A percentile compares a stretch with the other conserved stretches of the same genome.
Conservation (phyloP, 92 coral and sea anemone genomes). For the Siderastrea radians region DNA sequence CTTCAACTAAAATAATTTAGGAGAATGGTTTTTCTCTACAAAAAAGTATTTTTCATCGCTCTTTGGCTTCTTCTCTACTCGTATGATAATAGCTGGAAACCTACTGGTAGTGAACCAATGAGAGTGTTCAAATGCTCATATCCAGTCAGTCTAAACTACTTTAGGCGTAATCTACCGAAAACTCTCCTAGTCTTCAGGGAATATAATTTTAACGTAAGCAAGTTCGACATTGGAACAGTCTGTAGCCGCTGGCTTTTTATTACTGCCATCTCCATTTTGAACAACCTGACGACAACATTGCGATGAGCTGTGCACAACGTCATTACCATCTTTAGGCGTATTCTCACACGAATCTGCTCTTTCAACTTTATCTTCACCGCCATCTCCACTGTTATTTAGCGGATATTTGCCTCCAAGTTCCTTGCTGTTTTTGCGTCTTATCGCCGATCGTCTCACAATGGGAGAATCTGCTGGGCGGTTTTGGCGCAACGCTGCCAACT, state of each 20-base stretch:
- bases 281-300: not conserved
- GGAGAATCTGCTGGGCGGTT: not conserved
- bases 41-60: no score
- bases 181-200: no score
- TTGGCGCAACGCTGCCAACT: no score
- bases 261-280: not conserved
- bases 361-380: not conserved
- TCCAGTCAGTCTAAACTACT: no score
- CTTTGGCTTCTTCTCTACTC: no score
- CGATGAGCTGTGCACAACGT: no score
- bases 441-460: slow-evolving; percentile 25
- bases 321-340: not conserved
- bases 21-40: no score
- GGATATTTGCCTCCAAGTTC: slow-evolving; percentile 27
- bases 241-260: not conserved
- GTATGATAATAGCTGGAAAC: no score
- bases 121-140: no score
- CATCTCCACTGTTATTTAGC: not conserved
- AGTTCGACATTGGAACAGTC: slow-evolving; percentile 5
- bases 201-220: slow-evolving; percentile 6
- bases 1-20: no score
- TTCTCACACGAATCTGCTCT: not conserved
- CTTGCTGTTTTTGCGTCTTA: slow-evolving; percentile 6
- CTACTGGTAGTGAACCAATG: no score
- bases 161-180: no score